Conservation (phyloP, 2,113 vertebrate genomes). For the Lagopus leucura region DNA sequence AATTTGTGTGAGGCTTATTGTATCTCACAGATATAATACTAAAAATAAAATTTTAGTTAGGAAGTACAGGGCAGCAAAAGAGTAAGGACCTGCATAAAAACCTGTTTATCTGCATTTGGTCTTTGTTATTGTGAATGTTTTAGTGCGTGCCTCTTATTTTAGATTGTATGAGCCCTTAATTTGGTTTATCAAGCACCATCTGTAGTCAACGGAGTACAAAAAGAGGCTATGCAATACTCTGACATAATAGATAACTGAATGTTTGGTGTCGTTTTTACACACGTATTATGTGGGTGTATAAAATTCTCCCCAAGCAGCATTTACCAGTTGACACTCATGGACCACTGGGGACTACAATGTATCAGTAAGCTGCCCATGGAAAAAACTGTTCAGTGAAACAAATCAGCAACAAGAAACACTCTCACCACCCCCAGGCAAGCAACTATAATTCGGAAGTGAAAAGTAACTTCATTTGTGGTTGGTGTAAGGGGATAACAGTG, state of each 20-base stretch:
- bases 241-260: neutral
- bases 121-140: neutral
- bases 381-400: neutral
- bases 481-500: neutral
- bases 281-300: neutral
- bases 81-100: neutral
- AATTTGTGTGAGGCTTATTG: slow-evolving; percentile 4
- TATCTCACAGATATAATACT: neutral
- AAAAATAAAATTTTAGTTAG: slow-evolving; percentile 18
- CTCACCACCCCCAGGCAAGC: neutral
- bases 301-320: neutral
- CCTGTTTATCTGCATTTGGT: slow-evolving; percentile 14
- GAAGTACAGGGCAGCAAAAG: neutral
- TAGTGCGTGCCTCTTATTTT: neutral
- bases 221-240: neutral
- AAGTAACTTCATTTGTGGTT: neutral
- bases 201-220: neutral
- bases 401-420: neutral
- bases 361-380: neutral
- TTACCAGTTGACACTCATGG: neutral
- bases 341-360: neutral
- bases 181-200: neutral
- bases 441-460: neutral
- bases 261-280: neutral
- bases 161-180: neutral